Base-by-base conservation (phyloP, 2,888 invertebrate genomes). In the Troglohyphantes excavatus region DNA sequence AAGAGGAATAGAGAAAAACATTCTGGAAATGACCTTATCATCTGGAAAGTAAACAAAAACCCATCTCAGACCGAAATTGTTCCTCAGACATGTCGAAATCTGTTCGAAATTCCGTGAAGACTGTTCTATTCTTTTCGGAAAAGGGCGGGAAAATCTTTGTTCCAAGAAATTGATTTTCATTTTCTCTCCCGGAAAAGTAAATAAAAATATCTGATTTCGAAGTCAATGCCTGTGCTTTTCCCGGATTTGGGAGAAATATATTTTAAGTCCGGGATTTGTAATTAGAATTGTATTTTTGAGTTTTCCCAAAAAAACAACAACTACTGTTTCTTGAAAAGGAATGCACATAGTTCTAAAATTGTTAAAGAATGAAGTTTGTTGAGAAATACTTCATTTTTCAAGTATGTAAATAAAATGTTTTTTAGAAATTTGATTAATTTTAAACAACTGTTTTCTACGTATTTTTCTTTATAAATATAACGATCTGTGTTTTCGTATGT, bases 21-120 rank as follows among this genome's bases (percentile, higher is more conserved):
- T 72, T 72, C 23, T 43, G 3, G 17, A 21, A n/a, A 72, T 46
- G 26, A 72, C 26, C 46, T 26, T 46, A 72, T 26, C 21, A 68
- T 21, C 23, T 33, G 17, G n/a, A 39, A 68, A 0, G 68, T 68
- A 68, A 68, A 39, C 33, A 68, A 39, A 68, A 68, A 33, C 21
- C 21, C 33, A 19, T 39, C 39, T 19, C 39, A 68, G 1, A 21
- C 9, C 9, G 33, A n/a, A 39, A 68, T 33, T 68, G 39, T 68
- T 68, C 11, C 11, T 21, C 39, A 19, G 21, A 23, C 19, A 68
- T 33, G 39, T 21, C 68, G 33, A 7, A 68, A 68, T 39, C 33
- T 7, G 33, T 68, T 68, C 39, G 7, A 13, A 68, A 68, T 19
- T 68, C 21, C 68, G 13, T 33, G 13, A 68, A 33, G 9, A 13